Evolutionary conservation across 2,888 invertebrate species (phyloP).

Genomic region (Torymus texanus): DNA sequence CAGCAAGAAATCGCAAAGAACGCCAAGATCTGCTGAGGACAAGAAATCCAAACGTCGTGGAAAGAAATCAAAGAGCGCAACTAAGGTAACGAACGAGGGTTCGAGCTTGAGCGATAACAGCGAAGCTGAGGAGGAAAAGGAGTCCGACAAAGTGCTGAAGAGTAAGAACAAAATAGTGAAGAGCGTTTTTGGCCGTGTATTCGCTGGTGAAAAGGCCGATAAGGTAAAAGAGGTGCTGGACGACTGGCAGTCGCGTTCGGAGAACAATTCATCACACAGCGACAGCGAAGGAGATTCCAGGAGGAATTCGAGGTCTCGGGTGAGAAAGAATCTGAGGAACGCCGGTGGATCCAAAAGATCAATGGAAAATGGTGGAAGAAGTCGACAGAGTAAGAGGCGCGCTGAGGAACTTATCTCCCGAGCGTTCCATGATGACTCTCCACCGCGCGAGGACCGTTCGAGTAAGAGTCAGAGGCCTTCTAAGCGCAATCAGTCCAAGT

Average conservation of each 20-base stretch:
- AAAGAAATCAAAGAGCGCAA: conserved; percentile 23
- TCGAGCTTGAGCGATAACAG: conserved; percentile 61
- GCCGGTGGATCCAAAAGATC: not conserved
- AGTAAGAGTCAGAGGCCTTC: conserved; percentile 3
- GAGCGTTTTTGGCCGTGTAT: conserved; percentile 71
- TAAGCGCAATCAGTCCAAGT: conserved; percentile 20
- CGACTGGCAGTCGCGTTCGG: conserved; percentile 71
- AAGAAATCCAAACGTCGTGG: conserved; percentile 45
- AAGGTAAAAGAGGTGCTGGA: conserved; percentile 71
- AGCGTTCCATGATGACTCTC: conserved; percentile 67
- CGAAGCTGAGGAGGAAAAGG: conserved; percentile 65
- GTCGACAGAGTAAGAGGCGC: conserved; percentile 70
- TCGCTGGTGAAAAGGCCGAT: conserved; percentile 69
- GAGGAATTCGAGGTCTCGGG: conserved; percentile 9
- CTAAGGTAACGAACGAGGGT: conserved; percentile 19
- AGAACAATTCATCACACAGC: conserved; percentile 60
- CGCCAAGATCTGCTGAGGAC: not conserved
- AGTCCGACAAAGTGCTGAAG: conserved; percentile 42
- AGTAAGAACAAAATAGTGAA: conserved; percentile 70
- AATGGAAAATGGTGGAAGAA: conserved; percentile 47
- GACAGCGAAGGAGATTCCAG: conserved; percentile 32
- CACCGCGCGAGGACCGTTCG: conserved; percentile 49
- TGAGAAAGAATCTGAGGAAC: conserved; percentile 40
- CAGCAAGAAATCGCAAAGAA: conserved; percentile 32
- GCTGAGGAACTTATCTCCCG: conserved; percentile 70